phyloP scores from a whole-genome alignment of 2,888 invertebrate species.

The Diadegma fenestrale region DNA sequence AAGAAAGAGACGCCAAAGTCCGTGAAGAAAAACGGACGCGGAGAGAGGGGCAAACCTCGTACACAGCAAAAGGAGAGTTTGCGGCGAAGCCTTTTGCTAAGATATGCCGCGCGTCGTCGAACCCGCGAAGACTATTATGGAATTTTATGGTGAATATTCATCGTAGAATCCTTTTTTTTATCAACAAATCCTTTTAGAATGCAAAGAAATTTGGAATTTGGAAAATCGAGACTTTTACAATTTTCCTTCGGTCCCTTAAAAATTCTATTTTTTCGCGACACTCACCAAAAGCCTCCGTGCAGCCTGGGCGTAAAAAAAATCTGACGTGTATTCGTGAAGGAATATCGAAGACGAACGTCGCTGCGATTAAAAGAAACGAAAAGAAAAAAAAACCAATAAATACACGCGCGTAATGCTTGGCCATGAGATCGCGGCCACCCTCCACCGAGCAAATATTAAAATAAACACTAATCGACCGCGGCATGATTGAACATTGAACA shows the following conservation, averaged over 20 bases:
- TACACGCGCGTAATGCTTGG: not conserved
- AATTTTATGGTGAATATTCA: constrained; percentile 27
- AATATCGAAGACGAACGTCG: not conserved
- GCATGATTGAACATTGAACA: constrained; percentile 54
- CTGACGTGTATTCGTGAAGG: not conserved
- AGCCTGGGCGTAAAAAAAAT: not conserved
- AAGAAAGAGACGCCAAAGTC: not conserved
- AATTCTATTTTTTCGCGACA: not conserved
- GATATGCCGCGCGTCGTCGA: constrained; percentile 41
- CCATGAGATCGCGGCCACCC: not conserved
- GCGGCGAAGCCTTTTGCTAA: constrained; percentile 54
- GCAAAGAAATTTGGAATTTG: not conserved
- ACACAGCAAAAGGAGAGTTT: constrained; percentile 19
- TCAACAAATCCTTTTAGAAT: not conserved
- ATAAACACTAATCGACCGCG: constrained; percentile 60
- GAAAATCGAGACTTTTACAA: constrained; percentile 1
- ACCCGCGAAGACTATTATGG: not conserved
- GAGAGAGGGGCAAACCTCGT: not conserved
- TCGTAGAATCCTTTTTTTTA: not conserved
- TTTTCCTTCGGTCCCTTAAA: not conserved
- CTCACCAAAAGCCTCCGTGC: not conserved
- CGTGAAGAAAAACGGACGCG: constrained; percentile 5
- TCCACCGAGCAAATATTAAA: constrained; percentile 49
- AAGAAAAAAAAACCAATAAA: not conserved
- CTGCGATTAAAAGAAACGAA: not conserved